phyloP scores from a whole-genome alignment of 2,113 vertebrate species.

The Panthera leo region DNA sequence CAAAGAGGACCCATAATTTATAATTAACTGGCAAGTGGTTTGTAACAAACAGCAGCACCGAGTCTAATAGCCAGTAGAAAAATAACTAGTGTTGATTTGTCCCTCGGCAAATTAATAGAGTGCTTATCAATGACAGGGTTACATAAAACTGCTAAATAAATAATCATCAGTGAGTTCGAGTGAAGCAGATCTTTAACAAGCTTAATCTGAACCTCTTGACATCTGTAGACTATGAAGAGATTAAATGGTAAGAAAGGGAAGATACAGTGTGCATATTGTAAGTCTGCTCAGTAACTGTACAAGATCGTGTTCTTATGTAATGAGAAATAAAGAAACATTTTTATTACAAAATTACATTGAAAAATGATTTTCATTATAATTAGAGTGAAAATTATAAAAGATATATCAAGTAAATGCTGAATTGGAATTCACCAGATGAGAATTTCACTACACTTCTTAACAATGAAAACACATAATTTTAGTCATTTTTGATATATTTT shows the following conservation, averaged over 20 bases:
- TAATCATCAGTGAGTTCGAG: conserved; percentile 98
- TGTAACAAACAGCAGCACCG: conserved; percentile 95
- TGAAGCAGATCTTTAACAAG: conserved; percentile 98
- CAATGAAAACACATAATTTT: conserved; percentile 79
- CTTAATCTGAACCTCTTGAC: conserved; percentile 97
- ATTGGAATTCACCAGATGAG: conserved; percentile 81
- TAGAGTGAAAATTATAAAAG: conserved; percentile 86
- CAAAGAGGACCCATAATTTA: conserved; percentile 97
- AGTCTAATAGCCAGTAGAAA: conserved; percentile 94
- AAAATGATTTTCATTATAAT: conserved; percentile 88
- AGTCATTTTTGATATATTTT: conserved; percentile 79
- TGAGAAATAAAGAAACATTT: conserved; percentile 85
- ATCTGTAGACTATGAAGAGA: conserved; percentile 89
- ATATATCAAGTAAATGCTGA: conserved; percentile 83
- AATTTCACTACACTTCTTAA: conserved; percentile 76
- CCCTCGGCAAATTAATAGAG: conserved; percentile 97
- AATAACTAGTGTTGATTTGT: conserved; percentile 96
- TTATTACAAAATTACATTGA: conserved; percentile 85
- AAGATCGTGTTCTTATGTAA: conserved; percentile 81
- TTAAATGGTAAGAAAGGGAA: conserved; percentile 87
- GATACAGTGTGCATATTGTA: conserved; percentile 74
- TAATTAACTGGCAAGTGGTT: conserved; percentile 98
- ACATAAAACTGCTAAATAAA: conserved; percentile 99
- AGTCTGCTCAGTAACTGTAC: conserved; percentile 79
- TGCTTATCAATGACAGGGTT: conserved; percentile 98